phyloP scores from a whole-genome alignment of 1,140 invertebrate species.

The Euura saliciscinereae region DNA sequence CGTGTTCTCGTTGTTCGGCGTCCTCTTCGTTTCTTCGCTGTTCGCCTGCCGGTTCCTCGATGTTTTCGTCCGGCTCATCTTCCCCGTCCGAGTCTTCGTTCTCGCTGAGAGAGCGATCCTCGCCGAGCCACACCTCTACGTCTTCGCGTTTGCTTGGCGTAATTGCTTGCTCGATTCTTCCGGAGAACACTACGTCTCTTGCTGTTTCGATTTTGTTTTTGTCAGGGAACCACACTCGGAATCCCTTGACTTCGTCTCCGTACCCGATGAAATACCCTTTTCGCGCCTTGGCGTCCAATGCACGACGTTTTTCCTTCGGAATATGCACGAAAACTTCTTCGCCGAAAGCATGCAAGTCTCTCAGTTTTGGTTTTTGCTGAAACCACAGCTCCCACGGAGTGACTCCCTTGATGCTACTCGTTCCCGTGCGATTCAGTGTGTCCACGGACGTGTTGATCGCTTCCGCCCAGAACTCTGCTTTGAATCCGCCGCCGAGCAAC shows the following conservation, averaged over 20 bases:
- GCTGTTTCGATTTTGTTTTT: slow-evolving; percentile 24
- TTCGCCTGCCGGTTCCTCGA: neutral
- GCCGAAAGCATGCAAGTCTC: slow-evolving; percentile 45
- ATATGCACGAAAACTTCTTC: slow-evolving; percentile 43
- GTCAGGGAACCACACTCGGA: slow-evolving; percentile 26
- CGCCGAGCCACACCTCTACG: slow-evolving; percentile 1
- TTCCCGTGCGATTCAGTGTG: slow-evolving; percentile 49
- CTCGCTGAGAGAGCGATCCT: neutral
- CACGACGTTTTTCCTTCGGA: slow-evolving; percentile 44
- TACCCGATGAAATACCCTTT: slow-evolving; percentile 50
- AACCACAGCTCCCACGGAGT: slow-evolving; percentile 49
- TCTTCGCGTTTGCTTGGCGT: neutral
- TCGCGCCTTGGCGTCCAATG: slow-evolving; percentile 44
- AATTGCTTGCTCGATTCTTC: neutral
- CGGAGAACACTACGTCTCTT: slow-evolving; percentile 28
- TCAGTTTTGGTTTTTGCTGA: slow-evolving; percentile 37
- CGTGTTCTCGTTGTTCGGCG: neutral
- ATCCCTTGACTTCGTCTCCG: slow-evolving; percentile 45
- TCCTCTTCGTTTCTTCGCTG: slow-evolving; percentile 11
- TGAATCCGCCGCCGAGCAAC: slow-evolving; percentile 33
- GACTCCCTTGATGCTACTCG: slow-evolving; percentile 35
- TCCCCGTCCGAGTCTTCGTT: neutral
- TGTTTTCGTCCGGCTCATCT: slow-evolving; percentile 1
- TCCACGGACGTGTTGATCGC: slow-evolving; percentile 47
- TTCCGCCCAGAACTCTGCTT: slow-evolving; percentile 49